Conservation (phyloP, 2,797 vertebrate genomes). For the Heterohyrax brucei region DNA sequence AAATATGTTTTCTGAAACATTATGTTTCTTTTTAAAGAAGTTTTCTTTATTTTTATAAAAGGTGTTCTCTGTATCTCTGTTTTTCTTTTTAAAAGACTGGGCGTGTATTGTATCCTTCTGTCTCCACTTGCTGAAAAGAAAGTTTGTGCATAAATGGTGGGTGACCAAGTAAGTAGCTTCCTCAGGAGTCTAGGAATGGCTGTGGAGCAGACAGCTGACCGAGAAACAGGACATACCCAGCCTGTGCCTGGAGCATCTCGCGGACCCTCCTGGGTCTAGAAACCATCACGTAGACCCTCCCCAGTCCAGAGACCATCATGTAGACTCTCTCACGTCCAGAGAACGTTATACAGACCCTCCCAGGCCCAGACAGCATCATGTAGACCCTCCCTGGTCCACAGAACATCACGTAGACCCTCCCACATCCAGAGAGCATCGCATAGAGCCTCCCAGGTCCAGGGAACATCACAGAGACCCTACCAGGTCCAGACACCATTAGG, state of each 20-base stretch:
- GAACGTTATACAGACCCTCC: background rate
- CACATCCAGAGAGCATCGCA: background rate
- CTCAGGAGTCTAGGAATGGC: background rate
- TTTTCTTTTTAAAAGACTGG: background rate
- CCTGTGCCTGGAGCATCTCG: background rate
- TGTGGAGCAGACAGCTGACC: background rate
- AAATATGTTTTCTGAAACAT: constrained; percentile 35
- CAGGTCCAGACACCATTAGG: no score
- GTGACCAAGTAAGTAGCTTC: background rate
- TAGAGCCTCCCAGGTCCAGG: no score
- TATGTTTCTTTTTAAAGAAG: background rate
- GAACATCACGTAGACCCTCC: background rate
- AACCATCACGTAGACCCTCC: background rate
- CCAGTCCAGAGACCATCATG: background rate
- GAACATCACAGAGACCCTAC: background rate
- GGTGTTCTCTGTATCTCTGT: background rate
- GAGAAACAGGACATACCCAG: background rate
- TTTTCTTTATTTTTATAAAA: background rate
- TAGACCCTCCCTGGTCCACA: no score
- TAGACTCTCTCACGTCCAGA: no score
- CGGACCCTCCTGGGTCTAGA: background rate
- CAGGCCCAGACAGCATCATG: background rate
- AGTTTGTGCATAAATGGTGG: accelerated
- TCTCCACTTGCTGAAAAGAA: background rate
- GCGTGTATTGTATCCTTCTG: background rate